Evolutionary conservation across 2,888 invertebrate species (phyloP), one percentile per base, ranked within the genome.

Genomic region (Drosophila longiperda): DNA sequence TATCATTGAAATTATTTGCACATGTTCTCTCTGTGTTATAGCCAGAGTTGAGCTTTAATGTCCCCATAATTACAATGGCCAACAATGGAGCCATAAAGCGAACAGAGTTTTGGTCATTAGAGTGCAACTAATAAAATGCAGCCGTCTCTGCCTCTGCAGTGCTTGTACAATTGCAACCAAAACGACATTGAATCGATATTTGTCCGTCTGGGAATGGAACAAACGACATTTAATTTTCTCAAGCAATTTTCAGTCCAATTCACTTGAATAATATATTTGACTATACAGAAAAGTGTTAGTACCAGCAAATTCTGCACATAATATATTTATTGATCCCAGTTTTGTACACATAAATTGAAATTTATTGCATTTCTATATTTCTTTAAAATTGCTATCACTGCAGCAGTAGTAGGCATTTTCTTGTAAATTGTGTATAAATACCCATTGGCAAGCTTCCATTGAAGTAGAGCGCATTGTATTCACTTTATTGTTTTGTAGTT

Each of bases 1-100:
- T 87, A 85, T 85, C 84, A 85, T 80, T 78, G 65, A 64, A 80
- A 78, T 87, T 89, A 89, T 85, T 78, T 80, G 83, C 89, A 87
- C 88, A 85, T 89, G 90, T 77, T 85, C 72, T 60, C 50, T 42
- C 55, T 32, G 42, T 32, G 45, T 57, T 49, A 70, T 62, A 61
- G 66, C 59, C 58, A 64, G 66, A 36, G 59, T 50, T 48, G 80
- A 63, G 75, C 80, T 74, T 79, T 87, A 87, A 82, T 84, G 74
- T 65, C 65, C 66, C 53, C 88, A 80, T 89, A 89, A 89, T 85
- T 85, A 80, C 83, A 89, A 73, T 77, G 73, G 69, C 80, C 77
- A 72, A 80, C 86, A 80, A 72, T 82, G 74, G 83, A 77, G 76
- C 57, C 73, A 82, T 76, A 69, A 82, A 88, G 70, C 36, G 65